These are phyloP conservation scores for Astropecten irregularis DNA, from an alignment of 53 echinoderm and acorn worm species.

Conservation along the genomic window DNA sequence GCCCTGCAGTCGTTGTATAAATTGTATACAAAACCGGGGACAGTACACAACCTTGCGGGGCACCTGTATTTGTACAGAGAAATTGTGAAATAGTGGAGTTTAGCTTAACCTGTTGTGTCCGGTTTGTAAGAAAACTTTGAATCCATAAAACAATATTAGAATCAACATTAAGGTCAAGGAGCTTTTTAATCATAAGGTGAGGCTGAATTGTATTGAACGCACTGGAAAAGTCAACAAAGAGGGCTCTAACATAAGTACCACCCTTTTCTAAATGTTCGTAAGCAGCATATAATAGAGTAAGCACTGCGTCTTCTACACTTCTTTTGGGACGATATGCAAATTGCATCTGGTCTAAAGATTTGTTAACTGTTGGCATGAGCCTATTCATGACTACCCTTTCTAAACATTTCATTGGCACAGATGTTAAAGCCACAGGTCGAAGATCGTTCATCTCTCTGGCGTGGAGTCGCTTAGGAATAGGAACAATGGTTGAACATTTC, in stretches of 20 bases:
- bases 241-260: not conserved
- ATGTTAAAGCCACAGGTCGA: not conserved
- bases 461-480: not conserved
- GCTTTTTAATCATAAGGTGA: constrained; percentile 2
- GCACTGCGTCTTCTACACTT: not conserved
- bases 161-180: not conserved
- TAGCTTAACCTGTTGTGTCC: not conserved
- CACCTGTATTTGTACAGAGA: no score
- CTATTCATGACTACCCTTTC: not conserved
- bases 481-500: not conserved
- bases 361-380: not conserved
- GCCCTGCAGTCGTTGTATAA: no score
- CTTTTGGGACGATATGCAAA: constrained; percentile 30
- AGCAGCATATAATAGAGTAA: not conserved
- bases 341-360: not conserved
- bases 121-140: constrained; percentile 11
- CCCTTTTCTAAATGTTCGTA: not conserved
- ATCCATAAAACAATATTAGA: constrained; percentile 6
- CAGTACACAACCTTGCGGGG: not conserved
- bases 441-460: not conserved
- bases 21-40: not conserved
- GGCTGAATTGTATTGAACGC: constrained; percentile 17
- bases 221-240: constrained; percentile 19
- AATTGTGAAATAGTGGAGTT: not conserved
- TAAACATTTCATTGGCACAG: not conserved